phyloP scores from a whole-genome alignment of 2,113 vertebrate species.

The Polypterus bichir region DNA sequence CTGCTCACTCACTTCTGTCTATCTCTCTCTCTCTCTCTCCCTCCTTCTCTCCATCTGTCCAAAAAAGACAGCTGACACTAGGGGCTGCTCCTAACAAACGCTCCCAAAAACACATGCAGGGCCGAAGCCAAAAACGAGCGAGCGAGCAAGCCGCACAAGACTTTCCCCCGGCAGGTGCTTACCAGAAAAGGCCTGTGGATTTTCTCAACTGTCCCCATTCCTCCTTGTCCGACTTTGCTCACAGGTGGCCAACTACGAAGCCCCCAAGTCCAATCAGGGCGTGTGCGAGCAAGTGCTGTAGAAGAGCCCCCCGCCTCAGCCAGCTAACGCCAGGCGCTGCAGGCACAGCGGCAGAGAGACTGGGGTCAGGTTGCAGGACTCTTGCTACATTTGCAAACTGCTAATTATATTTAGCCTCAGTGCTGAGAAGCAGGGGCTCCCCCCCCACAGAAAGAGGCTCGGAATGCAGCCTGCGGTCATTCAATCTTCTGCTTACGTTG shows the following conservation, averaged over 20 bases:
- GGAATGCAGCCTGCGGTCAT: conserved; percentile 57
- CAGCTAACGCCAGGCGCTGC: conserved; percentile 32
- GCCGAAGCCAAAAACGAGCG: not conserved
- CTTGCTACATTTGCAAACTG: conserved; percentile 85
- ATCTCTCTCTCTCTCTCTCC: no score
- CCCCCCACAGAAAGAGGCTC: conserved; percentile 42
- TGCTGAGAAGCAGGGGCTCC: conserved; percentile 47
- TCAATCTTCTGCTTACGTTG: conserved; percentile 37
- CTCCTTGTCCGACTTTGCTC: conserved; percentile 42
- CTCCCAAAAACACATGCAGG: not conserved
- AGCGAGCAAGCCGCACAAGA: not conserved
- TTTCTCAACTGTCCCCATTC: conserved; percentile 66
- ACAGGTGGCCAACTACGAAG: conserved; percentile 43
- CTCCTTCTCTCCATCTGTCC: no score
- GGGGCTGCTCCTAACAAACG: no score
- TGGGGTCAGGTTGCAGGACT: conserved; percentile 78
- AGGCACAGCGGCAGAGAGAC: conserved; percentile 18
- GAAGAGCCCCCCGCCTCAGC: conserved; percentile 12
- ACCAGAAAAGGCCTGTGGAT: conserved; percentile 64
- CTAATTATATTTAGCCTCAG: conserved; percentile 82
- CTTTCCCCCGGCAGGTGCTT: conserved; percentile 38
- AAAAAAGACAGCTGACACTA: no score
- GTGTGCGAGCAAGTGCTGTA: conserved; percentile 36
- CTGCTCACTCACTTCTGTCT: no score
- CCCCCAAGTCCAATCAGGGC: conserved; percentile 37